Percentiles rank a stretch among this genome's conserved stretches.
Conservation (phyloP, 1,140 invertebrate species). For the Lysiphlebus fabarum region DNA sequence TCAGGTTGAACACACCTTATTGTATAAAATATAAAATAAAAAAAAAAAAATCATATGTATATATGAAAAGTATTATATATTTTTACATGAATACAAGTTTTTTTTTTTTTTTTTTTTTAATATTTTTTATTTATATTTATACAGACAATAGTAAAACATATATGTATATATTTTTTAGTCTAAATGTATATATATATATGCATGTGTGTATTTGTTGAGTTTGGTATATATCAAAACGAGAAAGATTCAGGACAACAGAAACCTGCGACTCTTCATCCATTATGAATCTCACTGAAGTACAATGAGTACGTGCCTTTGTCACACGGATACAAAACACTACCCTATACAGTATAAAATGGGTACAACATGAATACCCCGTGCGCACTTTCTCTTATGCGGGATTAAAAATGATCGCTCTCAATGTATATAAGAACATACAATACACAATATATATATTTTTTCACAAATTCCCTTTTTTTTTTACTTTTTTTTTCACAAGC, state of each 20-base stretch:
- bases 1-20: too few species aligned
- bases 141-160: not conserved
- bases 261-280: slow-evolving; percentile 27
- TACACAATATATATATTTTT: not conserved
- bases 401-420: slow-evolving; percentile 42
- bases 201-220: not conserved
- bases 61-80: too few species aligned
- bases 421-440: slow-evolving; percentile 10
- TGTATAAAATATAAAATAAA: too few species aligned
- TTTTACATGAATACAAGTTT: too few species aligned
- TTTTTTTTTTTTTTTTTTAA: too few species aligned
- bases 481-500: not conserved
- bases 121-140: too few species aligned
- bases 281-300: slow-evolving; percentile 23
- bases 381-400: slow-evolving; percentile 26
- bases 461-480: not conserved
- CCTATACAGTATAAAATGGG: slow-evolving; percentile 1
- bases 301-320: slow-evolving; percentile 28
- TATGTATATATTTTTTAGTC: slow-evolving; percentile 8
- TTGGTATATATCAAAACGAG: slow-evolving; percentile 19
- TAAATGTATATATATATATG: too few species aligned
- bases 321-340: slow-evolving; percentile 21
- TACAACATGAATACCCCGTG: not conserved
- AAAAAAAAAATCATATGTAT: too few species aligned
- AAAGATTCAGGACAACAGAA: slow-evolving; percentile 24